These are phyloP conservation scores for Hippocampus barbouri DNA, from an alignment of 2,113 vertebrate species.

Conservation along the genomic window DNA sequence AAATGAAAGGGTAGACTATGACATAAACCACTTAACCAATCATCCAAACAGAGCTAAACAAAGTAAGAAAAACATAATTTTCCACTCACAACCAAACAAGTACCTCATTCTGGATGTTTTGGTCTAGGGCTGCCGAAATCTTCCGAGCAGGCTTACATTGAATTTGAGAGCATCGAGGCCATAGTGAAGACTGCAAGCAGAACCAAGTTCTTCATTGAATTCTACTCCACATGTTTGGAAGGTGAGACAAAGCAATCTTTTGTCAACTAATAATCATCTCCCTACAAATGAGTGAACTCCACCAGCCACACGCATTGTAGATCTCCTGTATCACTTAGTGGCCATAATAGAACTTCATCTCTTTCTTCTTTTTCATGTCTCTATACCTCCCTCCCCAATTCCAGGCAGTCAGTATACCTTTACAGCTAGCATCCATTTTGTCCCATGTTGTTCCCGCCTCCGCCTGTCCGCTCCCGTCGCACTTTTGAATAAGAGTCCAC, in stretches of 20 bases:
- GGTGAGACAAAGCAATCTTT: constrained; percentile 63
- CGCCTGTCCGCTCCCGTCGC: constrained; percentile 10
- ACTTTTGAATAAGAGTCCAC: constrained; percentile 37
- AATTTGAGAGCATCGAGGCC: constrained; percentile 94
- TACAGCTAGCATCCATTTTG: constrained; percentile 39
- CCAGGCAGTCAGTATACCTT: constrained; percentile 66
- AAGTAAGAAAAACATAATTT: neutral
- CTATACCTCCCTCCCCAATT: constrained; percentile 22
- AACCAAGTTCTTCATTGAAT: constrained; percentile 97
- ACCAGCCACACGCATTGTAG: neutral
- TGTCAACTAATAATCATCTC: neutral
- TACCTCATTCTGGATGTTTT: neutral
- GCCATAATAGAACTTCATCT: constrained; percentile 35
- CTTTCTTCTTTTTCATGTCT: constrained; percentile 26
- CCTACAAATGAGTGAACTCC: neutral
- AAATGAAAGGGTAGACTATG: neutral
- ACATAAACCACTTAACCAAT: neutral
- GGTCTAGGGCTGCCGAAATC: constrained; percentile 85
- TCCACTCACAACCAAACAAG: neutral
- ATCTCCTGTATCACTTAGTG: neutral
- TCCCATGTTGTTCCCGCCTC: constrained; percentile 24
- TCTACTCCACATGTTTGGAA: constrained; percentile 94
- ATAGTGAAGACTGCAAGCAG: constrained; percentile 95
- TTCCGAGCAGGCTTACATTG: constrained; percentile 92
- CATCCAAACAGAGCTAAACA: neutral